phyloP scores from a whole-genome alignment of 2,888 invertebrate genomes.

The Torymus texanus region DNA sequence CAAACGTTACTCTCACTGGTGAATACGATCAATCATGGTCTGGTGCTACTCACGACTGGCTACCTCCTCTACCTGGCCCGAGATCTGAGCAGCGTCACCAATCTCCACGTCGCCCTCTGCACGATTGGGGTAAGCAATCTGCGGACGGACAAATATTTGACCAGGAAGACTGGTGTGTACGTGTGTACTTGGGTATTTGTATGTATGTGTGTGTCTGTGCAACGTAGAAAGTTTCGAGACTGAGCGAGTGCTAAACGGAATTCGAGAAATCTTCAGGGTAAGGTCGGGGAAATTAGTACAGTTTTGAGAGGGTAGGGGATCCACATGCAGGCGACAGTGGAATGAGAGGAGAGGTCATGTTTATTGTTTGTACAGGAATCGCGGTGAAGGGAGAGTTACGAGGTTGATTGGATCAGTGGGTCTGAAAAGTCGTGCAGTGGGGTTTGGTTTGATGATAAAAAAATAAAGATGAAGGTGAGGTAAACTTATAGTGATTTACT shows the following conservation, averaged over 20 bases:
- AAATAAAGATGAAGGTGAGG: too few relatives aligned
- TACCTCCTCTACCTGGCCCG: constrained; percentile 54
- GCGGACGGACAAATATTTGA: constrained; percentile 10
- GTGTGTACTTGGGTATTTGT: too few relatives aligned
- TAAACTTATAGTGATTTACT: too few relatives aligned
- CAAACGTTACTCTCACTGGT: constrained; percentile 37
- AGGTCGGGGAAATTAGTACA: not conserved
- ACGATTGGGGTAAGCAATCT: constrained; percentile 59
- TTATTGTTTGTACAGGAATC: too few relatives aligned
- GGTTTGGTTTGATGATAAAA: too few relatives aligned
- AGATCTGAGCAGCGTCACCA: constrained; percentile 44
- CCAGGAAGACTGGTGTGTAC: not conserved
- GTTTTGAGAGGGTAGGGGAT: not conserved
- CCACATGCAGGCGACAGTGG: too few relatives aligned
- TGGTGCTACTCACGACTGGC: constrained; percentile 56
- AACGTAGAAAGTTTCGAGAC: too few relatives aligned
- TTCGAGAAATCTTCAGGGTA: not conserved
- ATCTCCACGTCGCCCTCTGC: constrained; percentile 58
- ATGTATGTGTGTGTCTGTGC: too few relatives aligned
- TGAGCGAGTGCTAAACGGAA: not conserved
- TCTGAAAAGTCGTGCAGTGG: too few relatives aligned
- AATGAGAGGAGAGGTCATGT: too few relatives aligned
- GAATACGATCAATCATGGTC: constrained; percentile 56
- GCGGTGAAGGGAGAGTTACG: too few relatives aligned
- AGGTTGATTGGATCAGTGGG: too few relatives aligned